Evolutionary conservation across 1,140 invertebrate species (phyloP), one percentile per base, ranked within the genome.

Genomic region (Bombus sibiricus): DNA sequence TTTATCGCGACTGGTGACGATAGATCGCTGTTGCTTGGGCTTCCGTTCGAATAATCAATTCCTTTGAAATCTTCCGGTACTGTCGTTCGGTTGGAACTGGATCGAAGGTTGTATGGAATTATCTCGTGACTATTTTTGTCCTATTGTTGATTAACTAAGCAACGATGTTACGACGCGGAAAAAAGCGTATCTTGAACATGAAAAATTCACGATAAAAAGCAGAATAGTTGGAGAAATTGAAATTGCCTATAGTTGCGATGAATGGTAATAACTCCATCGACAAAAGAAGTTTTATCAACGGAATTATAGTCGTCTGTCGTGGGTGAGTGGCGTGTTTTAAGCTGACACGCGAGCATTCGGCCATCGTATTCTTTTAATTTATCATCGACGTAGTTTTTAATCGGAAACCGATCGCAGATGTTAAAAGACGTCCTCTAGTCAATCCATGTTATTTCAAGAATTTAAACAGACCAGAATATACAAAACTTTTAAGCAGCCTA

Each of bases 401-500:
- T 71, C 15, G 34, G 25, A 34, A 37, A 76, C 12, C 5, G 43
- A 37, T 75, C 22, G 18, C 39, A 43, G 69, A 71, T 47, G 71
- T 43, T 32, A 15, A 22, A 32, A 73, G n/a, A 43, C 41, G 41
- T 73, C 0, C n/a, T 28, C 41, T 18, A 15, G 66, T 71, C 78
- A n/a, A 18, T 37, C 2, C 3, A 28, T 83, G 41, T 76, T 75
- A 75, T 66, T 66, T 28, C 73, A 43, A 62, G 41, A 22, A 68
- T 83, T 66, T 66, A 39, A 32, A 32, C 59, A 37, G 62, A 1
- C 59, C 3, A 39, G 47, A 76, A 66, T 83, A 76, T 59, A 76
- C 15, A 34, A n/a, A 83, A 83, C 59, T 83, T 83, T 76, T 53
- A 66, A 28, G 59, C 41, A 18, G 18, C 12, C 22, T 13, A 34